These are phyloP conservation scores for Okapia johnstoni DNA, from an alignment of 2,113 vertebrate species.

Conservation along the genomic window DNA sequence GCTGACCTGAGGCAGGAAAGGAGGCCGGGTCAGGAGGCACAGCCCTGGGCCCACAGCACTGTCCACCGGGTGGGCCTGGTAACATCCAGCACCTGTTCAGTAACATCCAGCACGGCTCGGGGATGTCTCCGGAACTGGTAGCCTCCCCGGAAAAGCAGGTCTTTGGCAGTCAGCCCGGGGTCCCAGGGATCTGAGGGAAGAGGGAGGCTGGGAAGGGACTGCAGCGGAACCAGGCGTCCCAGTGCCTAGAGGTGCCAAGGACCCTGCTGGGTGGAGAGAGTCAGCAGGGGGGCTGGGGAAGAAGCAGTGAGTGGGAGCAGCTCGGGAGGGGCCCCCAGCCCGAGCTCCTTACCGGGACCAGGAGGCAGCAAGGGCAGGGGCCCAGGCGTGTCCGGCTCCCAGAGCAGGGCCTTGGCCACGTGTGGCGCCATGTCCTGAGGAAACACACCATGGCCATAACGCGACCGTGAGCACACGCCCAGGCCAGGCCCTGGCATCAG, in stretches of 20 bases:
- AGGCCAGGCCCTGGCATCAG: neutral
- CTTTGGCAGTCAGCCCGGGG: conserved; percentile 51
- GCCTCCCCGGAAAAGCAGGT: conserved; percentile 63
- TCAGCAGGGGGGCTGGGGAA: neutral
- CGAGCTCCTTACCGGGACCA: conserved; percentile 17
- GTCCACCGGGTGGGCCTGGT: rapidly evolving
- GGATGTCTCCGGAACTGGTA: conserved; percentile 6
- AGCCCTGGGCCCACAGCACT: rapidly evolving
- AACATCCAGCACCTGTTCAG: conserved; percentile 55
- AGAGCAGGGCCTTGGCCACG: neutral
- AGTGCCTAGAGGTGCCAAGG: neutral
- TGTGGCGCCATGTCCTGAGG: neutral
- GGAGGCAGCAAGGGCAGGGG: conserved; percentile 66
- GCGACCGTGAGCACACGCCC: rapidly evolving
- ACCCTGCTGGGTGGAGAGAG: too few species aligned
- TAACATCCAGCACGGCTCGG: conserved; percentile 35
- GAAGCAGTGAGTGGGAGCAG: neutral
- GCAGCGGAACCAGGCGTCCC: neutral
- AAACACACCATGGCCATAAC: neutral
- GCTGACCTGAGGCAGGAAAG: conserved; percentile 77
- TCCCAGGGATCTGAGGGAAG: conserved; percentile 62
- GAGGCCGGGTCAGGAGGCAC: neutral
- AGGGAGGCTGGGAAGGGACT: neutral
- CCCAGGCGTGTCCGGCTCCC: conserved; percentile 45
- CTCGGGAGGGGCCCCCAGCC: neutral